Evolutionary conservation across 2,888 invertebrate species (phyloP), one percentile per base, ranked within the genome.

Genomic region (Podotricha telesiphe): DNA sequence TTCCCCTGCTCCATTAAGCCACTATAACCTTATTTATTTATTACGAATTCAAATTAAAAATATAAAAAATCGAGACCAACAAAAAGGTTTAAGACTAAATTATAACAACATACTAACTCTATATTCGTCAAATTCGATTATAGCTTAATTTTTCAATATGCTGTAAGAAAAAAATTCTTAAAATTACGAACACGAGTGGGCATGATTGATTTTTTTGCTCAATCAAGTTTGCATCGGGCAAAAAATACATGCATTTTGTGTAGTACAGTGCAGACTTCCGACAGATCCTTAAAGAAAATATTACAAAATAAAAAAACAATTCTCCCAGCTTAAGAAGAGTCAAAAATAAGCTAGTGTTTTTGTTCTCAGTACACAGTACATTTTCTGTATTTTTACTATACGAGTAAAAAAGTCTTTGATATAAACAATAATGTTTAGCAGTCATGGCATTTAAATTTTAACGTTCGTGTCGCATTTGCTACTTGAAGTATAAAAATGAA

Each of bases 151-250:
- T 70, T 73, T 72, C 73, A 74, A 73, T 73, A 74, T 20, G 64
- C 20, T 67, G 65, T 50, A 37, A 59, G 28, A 73, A 70, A 73
- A 74, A 74, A 73, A 51, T 20, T 40, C 62, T 48, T 50, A 66
- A 72, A 73, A 80, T 55, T 55, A 34, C 17, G 34, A 84, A 85
- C 89, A 87, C 87, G 87, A 87, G 86, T 82, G 74, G 70, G 78
- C 76, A 78, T 83, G 88, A 89, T 87, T 87, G 87, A 86, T 87
- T 87, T 88, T 87, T 87, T 87, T 81, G 78, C 77, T 76, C 83
- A 78, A 80, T 80, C 82, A 78, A 71, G 76, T 74, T 59, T 80
- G 82, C 82, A 80, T 73, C 76, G 68, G 47, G 72, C 85, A 88
- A 90, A 91, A 89, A 91, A 85, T 77, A 79, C 82, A 86, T 86